Evolutionary conservation across 2,113 vertebrate species (phyloP).

Genomic region (Jaculus jaculus): DNA sequence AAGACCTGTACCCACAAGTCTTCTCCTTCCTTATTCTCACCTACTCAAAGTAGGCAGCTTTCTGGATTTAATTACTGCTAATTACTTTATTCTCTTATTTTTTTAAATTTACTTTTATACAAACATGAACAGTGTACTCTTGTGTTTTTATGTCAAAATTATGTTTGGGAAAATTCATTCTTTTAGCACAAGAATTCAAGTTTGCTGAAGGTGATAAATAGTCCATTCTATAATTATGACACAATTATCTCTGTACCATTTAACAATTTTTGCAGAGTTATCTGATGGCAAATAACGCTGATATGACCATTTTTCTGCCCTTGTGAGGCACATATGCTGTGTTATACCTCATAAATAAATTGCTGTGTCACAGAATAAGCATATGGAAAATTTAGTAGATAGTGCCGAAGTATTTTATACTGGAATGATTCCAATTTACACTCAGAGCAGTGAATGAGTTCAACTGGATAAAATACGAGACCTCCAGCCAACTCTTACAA

Average conservation of each 20-base stretch:
- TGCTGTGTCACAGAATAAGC: neutral
- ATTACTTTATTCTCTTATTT: neutral
- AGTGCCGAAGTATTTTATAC: neutral
- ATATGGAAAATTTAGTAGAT: neutral
- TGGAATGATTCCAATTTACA: neutral
- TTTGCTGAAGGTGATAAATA: neutral
- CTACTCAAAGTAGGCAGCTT: neutral
- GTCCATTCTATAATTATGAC: neutral
- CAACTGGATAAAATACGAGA: neutral
- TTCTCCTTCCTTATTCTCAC: neutral
- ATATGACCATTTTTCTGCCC: neutral
- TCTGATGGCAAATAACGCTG: neutral
- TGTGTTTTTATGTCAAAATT: neutral
- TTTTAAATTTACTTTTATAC: neutral
- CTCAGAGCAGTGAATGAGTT: neutral
- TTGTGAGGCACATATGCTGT: neutral
- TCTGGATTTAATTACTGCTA: neutral
- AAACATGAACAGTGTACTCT: neutral
- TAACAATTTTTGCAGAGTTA: neutral
- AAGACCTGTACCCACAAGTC: neutral
- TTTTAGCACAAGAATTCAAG: neutral
- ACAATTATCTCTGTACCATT: too few relatives aligned
- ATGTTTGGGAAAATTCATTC: neutral
- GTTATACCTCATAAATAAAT: neutral
- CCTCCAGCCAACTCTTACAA: neutral